Evolutionary conservation across 2,113 vertebrate genomes (phyloP), one percentile per base, ranked within the genome.

Genomic region (Gymnarchus niloticus): DNA sequence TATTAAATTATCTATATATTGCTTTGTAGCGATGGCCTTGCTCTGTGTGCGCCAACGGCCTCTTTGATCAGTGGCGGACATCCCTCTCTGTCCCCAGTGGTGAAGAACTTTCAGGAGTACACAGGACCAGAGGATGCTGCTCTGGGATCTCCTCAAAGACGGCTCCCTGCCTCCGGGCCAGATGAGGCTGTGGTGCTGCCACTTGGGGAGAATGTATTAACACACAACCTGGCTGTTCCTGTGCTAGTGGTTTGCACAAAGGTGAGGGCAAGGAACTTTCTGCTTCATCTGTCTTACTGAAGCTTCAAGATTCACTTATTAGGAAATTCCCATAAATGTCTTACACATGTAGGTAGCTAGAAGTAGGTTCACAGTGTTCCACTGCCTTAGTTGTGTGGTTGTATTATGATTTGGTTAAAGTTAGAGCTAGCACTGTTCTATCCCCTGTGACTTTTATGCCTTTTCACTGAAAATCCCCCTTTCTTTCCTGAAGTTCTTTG

Each of bases 211-310:
- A 97, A 95, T 6, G 94, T 97, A 89, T 96, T 99, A 88, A 97
- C 97, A 84, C 95, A 98, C 94, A 99, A 98, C 91, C 93, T 99
- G 86, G 98, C 98, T 87, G 96, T 99, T 90, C 97, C 98, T 23
- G 97, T 99, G 90, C 93, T 99, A 88, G 95, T 99, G 88, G 97
- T 98, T 89, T 99, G 97, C 91, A 97, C 98, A 88, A 99, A 99
- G 96, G 98, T 99, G 90, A 89, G 92, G 9, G 49, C 17, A 25
- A 82, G 25, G 0, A 82, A 23, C 51, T 51, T 33, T 37, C 28
- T 7, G 7, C 25, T 25, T 5, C 12, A 21, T 56, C 7, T 41
- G 33, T 10, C 3, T 44, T 46, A 8, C 41, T 23, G 33, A 17
- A 6, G 7, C 46, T 23, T 51, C n/a, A 19, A n/a, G 41, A 9